Evolutionary conservation across 2,888 invertebrate genomes (phyloP).

Genomic region (Polyommatus icarus): DNA sequence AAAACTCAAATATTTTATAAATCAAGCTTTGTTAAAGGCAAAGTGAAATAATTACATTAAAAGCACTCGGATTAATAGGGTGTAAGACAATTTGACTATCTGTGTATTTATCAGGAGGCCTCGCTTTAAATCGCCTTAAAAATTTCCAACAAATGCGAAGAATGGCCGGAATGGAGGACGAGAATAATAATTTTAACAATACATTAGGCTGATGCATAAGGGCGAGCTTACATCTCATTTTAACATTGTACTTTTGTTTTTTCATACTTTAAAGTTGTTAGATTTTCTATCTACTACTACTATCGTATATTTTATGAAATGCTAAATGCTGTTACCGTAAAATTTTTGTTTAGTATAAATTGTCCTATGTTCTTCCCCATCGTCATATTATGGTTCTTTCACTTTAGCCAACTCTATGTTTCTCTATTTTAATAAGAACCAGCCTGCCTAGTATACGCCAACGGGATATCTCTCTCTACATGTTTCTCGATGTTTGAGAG

Average conservation of each 20-base stretch:
- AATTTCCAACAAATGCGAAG: conserved; percentile 52
- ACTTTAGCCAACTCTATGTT: too few species aligned
- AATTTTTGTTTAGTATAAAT: too few species aligned
- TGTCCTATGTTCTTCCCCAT: too few species aligned
- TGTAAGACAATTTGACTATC: conserved; percentile 59
- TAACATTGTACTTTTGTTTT: too few species aligned
- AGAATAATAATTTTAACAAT: conserved; percentile 59
- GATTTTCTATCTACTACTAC: neutral
- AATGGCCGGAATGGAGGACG: conserved; percentile 57
- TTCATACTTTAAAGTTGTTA: too few species aligned
- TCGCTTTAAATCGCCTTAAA: conserved; percentile 52
- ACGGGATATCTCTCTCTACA: too few species aligned
- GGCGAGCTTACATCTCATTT: neutral
- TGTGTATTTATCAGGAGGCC: conserved; percentile 62
- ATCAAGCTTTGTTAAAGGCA: neutral
- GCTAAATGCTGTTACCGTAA: too few species aligned
- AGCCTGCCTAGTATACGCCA: too few species aligned
- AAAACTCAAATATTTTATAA: neutral
- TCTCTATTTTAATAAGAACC: too few species aligned
- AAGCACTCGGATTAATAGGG: conserved; percentile 73
- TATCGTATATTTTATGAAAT: too few species aligned
- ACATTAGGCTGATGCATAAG: conserved; percentile 52
- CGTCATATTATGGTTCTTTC: too few species aligned
- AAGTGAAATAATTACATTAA: conserved; percentile 60
- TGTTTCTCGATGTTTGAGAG: too few species aligned